A percentile compares a stretch with the other conserved stretches of the same genome.
phyloP scores from a whole-genome alignment of 2,888 invertebrate genomes.

The Chymomyza procnemis region DNA sequence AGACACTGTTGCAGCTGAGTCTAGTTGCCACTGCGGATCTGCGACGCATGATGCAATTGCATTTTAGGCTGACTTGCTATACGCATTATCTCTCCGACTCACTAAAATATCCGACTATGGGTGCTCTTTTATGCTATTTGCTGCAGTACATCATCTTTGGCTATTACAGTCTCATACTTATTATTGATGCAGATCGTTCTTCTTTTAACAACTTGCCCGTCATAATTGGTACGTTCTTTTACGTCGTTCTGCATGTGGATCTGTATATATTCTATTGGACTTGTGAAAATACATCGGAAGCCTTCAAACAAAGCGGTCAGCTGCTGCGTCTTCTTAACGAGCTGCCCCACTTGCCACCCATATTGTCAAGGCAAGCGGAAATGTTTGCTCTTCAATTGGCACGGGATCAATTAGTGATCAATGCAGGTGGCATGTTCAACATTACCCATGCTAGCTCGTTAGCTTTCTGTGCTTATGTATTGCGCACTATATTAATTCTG shows the following conservation, averaged over 20 bases:
- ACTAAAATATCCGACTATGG: background rate
- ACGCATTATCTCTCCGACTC: background rate
- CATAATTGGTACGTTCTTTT: background rate
- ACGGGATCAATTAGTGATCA: background rate
- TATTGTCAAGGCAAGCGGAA: background rate
- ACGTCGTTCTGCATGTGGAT: constrained; percentile 13
- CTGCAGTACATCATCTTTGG: constrained; percentile 10
- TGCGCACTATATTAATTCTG: constrained; percentile 22
- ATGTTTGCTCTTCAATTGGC: constrained; percentile 7
- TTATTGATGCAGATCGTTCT: background rate
- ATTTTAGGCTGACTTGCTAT: background rate
- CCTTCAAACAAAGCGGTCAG: background rate
- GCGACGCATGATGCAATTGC: background rate
- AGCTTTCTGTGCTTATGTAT: constrained; percentile 20
- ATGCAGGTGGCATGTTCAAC: background rate
- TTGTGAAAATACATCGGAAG: constrained; percentile 20
- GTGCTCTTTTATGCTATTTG: background rate
- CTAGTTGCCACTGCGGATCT: background rate
- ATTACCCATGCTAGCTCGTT: constrained; percentile 18
- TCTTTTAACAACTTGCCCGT: background rate
- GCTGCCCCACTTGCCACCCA: background rate
- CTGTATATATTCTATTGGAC: constrained; percentile 33
- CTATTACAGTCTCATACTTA: constrained; percentile 1
- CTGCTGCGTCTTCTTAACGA: background rate
- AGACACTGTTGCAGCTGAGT: background rate